These are phyloP conservation scores for Smithornis capensis DNA, from an alignment of 2,113 vertebrate species.

Conservation along the genomic window DNA sequence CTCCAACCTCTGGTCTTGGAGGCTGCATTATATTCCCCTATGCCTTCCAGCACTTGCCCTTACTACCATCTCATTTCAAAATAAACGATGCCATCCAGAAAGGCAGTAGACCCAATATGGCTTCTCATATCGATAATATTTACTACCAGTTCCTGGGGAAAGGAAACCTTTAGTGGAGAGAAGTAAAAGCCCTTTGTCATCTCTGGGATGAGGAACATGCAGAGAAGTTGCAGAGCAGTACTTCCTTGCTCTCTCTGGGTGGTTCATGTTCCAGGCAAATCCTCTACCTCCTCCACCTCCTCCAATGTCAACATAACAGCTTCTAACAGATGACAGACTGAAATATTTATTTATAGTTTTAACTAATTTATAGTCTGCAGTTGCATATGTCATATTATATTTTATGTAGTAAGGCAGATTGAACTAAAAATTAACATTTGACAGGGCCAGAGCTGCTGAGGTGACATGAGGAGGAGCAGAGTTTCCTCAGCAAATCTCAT, in stretches of 20 bases:
- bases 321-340: background rate
- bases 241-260: background rate
- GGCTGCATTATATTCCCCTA: background rate
- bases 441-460: background rate
- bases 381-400: background rate
- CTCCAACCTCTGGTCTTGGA: background rate
- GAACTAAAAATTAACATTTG: background rate
- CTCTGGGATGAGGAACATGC: fast-evolving
- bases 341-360: constrained; percentile 24
- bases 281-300: background rate
- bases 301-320: background rate
- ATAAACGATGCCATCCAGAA: background rate
- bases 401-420: background rate
- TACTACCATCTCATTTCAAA: background rate
- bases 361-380: constrained; percentile 6
- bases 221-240: background rate
- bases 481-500: background rate
- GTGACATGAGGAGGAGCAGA: background rate
- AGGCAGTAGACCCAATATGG: background rate
- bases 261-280: background rate
- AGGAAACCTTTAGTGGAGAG: background rate
- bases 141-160: background rate
- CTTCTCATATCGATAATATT: background rate
- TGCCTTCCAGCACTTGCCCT: background rate
- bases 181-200: background rate